Conservation (phyloP, 2,888 invertebrate species). For the Uloborus plumipes region DNA sequence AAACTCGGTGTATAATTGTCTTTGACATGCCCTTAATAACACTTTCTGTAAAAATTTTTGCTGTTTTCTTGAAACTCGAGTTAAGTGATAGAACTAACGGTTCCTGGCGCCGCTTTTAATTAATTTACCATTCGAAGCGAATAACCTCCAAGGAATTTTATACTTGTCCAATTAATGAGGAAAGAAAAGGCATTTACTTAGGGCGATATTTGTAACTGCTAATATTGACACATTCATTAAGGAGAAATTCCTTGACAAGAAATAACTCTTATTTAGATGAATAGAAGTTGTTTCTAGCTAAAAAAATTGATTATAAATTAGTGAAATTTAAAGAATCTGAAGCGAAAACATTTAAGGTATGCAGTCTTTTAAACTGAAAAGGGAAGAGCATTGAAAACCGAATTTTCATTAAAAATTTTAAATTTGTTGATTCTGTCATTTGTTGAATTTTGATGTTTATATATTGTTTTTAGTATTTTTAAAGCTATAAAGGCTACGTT, state of each 20-base stretch:
- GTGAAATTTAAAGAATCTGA: too few species aligned
- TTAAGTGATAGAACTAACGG: constrained; percentile 47
- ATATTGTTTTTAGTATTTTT: too few species aligned
- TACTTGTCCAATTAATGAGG: constrained; percentile 9
- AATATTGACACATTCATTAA: constrained; percentile 16
- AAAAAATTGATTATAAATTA: too few species aligned
- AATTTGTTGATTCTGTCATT: too few species aligned
- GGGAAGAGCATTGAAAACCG: too few species aligned
- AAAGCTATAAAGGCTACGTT: too few species aligned
- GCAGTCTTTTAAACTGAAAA: too few species aligned
- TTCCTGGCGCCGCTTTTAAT: constrained; percentile 38
- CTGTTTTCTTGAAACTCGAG: constrained; percentile 19
- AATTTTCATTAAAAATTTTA: too few species aligned
- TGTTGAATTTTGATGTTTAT: too few species aligned
- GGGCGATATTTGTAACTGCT: neutral
- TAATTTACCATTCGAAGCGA: constrained; percentile 35
- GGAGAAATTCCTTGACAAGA: constrained; percentile 25
- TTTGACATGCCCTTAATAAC: constrained; percentile 13
- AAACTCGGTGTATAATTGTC: too few species aligned
- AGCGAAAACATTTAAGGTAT: too few species aligned
- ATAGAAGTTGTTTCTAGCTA: too few species aligned
- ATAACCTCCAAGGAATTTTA: constrained; percentile 28
- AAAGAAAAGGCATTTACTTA: constrained; percentile 21
- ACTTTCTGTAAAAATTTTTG: constrained; percentile 10
- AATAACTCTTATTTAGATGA: neutral